Base-by-base conservation (phyloP, 2,888 invertebrate species). In the Drosophila putrida region DNA sequence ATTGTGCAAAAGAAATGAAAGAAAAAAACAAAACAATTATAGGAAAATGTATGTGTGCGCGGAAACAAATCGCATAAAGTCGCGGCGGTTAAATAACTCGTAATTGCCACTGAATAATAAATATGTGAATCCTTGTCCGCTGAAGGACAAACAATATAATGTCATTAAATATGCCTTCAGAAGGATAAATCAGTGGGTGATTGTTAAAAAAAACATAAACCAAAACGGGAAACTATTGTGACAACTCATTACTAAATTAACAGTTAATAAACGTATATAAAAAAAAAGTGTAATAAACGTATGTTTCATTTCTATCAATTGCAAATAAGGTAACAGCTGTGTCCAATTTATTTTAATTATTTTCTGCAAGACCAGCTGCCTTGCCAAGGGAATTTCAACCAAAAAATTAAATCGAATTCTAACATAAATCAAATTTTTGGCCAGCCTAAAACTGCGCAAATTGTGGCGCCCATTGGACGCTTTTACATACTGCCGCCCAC, bases 401-500 rank as follows among this genome's bases (percentile, higher is more conserved):
- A 59, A 47, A 46, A 54, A 82, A 66, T 51, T 53, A 68, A 71
- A 71, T 68, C 63, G 57, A 65, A 78, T 65, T 64, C 62, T 55
- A 60, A 58, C 64, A 78, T 66, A 81, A 81, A 81, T 81, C 78
- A 87, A 78, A 76, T 27, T 74, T 77, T 87, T 81, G 80, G 81
- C 70, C 51, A 66, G 67, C 74, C 78, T 53, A 63, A 84, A 75
- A 85, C 82, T 85, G 86, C 80, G 82, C 82, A 75, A 82, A 85
- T 82, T 75, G 75, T 71, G 85, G 85, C 82, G 82, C 82, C 85
- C 67, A 38, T 38, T 54, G 49, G 75, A 57, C 80, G 82, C 71
- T 54, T 64, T 63, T 78, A 61, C 82, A 75, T 79, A 59, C 66
- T 79, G 76, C 86, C 55, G 55, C 57, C 64, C 46, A 57, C 71